phyloP scores from a whole-genome alignment of 1,140 invertebrate genomes.

The Neocloeon triangulifer region DNA sequence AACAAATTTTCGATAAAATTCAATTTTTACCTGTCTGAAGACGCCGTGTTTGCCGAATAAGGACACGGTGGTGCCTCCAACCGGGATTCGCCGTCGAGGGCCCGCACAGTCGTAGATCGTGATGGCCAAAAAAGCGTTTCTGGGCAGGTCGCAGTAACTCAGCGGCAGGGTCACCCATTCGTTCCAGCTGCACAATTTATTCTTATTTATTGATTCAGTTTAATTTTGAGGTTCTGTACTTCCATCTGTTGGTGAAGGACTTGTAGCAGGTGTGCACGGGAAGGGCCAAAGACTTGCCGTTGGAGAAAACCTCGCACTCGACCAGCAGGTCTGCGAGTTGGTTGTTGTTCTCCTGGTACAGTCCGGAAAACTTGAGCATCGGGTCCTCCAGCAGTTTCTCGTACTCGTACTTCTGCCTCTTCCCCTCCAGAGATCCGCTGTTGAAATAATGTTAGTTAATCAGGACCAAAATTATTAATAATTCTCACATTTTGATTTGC shows the following conservation, averaged over 20 bases:
- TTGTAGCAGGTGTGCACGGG: constrained; percentile 86
- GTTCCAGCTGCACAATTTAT: constrained; percentile 54
- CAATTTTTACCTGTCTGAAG: constrained; percentile 40
- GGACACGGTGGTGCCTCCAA: constrained; percentile 77
- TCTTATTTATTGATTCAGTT: constrained; percentile 1
- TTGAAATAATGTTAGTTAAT: constrained; percentile 13
- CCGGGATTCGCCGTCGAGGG: constrained; percentile 51
- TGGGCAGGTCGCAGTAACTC: constrained; percentile 74
- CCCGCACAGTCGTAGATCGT: constrained; percentile 86
- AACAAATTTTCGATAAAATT: neutral
- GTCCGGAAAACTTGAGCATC: constrained; percentile 72
- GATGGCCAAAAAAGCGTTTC: constrained; percentile 70
- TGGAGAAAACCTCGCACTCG: constrained; percentile 65
- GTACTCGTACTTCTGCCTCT: constrained; percentile 62
- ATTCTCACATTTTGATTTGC: constrained; percentile 78
- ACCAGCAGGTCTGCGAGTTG: constrained; percentile 70
- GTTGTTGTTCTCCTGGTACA: constrained; percentile 40
- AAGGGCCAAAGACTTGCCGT: constrained; percentile 60
- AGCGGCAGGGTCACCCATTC: constrained; percentile 90
- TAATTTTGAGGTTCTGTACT: constrained; percentile 31
- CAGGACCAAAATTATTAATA: neutral
- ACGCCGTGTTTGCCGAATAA: constrained; percentile 84
- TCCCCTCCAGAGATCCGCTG: constrained; percentile 87
- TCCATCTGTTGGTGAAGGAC: constrained; percentile 78
- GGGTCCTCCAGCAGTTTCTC: constrained; percentile 70